Evolutionary conservation across 2,797 vertebrate species (phyloP).

Genomic region (Benthosema pterotum): DNA sequence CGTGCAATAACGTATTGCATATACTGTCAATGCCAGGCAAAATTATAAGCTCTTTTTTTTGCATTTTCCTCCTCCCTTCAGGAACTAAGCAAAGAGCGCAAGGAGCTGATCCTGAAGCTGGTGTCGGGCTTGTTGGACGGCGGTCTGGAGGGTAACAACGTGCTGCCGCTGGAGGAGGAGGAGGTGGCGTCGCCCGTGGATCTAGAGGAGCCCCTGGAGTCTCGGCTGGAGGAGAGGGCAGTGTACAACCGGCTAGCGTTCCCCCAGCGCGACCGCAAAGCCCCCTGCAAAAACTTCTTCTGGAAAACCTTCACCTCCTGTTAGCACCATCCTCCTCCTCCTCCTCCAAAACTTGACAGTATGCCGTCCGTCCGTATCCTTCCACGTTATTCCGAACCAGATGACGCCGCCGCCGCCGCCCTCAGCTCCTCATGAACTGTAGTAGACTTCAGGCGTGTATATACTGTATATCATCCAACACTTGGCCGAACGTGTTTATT

Average conservation of each 20-base stretch:
- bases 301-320: slow-evolving; percentile 95
- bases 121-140: slow-evolving; percentile 84
- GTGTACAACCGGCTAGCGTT: slow-evolving; percentile 83
- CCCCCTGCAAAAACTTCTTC: slow-evolving; percentile 94
- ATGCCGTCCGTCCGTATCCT: slow-evolving; percentile 8
- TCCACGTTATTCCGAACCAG: slow-evolving; percentile 6
- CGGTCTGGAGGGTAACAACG: slow-evolving; percentile 71
- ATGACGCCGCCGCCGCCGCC: no score
- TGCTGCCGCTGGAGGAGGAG: slow-evolving; percentile 50
- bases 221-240: slow-evolving; percentile 83
- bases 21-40: no score
- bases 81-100: slow-evolving; percentile 85
- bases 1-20: no score
- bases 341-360: slow-evolving; percentile 8
- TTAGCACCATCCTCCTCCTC: no score
- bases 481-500: slow-evolving; percentile 58
- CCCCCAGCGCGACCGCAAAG: slow-evolving; percentile 88
- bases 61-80: slow-evolving; percentile 43
- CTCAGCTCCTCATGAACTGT: slow-evolving; percentile 80
- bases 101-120: slow-evolving; percentile 86
- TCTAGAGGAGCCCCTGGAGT: slow-evolving; percentile 79
- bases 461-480: slow-evolving; percentile 52
- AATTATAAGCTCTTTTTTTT: not conserved
- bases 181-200: slow-evolving; percentile 68
- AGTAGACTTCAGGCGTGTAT: slow-evolving; percentile 78